phyloP scores from a whole-genome alignment of 2,797 vertebrate species.

The Chiloscyllium punctatum region DNA sequence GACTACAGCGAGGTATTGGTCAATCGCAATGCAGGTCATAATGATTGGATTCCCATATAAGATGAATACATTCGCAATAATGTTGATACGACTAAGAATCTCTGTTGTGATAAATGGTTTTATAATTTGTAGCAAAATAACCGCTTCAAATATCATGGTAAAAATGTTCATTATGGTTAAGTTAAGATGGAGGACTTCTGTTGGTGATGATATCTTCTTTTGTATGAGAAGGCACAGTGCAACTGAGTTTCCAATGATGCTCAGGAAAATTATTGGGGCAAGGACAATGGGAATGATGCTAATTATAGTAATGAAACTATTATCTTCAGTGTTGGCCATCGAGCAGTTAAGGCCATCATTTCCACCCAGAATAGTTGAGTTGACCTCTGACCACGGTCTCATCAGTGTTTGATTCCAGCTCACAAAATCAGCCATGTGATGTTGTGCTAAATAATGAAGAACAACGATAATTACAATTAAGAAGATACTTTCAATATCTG shows the following conservation, averaged over 20 bases:
- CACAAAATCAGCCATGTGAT: neutral
- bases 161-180: too few species aligned
- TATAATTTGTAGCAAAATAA: too few species aligned
- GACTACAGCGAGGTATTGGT: neutral
- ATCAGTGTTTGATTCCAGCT: neutral
- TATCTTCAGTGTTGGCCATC: too few species aligned
- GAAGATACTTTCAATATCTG: too few species aligned
- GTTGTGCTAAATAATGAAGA: neutral
- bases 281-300: too few species aligned
- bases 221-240: neutral
- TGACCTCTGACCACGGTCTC: neutral
- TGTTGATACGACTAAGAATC: too few species aligned
- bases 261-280: neutral
- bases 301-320: too few species aligned
- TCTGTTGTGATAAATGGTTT: neutral
- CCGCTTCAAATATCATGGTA: too few species aligned
- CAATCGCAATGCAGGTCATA: slow-evolving; percentile 3
- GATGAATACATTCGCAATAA: too few species aligned
- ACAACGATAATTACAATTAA: neutral
- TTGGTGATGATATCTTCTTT: too few species aligned
- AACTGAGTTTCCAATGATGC: neutral
- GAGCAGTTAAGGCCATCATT: too few species aligned
- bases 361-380: neutral
- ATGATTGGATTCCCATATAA: neutral
- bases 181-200: too few species aligned